Evolutionary conservation across 2,113 vertebrate species (phyloP).

Genomic region (Lamprotornis superbus): DNA sequence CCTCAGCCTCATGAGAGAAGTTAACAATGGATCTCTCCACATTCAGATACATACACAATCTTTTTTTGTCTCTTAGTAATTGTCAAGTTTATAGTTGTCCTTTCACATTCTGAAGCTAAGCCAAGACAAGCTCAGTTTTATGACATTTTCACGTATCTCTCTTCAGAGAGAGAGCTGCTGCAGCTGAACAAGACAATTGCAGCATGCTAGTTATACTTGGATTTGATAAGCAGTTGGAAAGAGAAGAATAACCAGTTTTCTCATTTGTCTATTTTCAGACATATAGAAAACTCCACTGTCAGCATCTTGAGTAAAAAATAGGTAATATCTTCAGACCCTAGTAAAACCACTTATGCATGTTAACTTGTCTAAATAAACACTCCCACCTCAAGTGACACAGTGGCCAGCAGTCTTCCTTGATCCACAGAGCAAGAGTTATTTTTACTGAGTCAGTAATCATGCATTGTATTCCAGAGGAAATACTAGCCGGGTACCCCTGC

Average conservation of each 20-base stretch:
- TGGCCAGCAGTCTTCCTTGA: constrained; percentile 57
- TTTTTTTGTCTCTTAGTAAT: not conserved
- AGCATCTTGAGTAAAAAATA: constrained; percentile 44
- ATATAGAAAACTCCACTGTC: constrained; percentile 42
- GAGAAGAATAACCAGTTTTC: constrained; percentile 6
- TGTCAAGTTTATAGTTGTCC: not conserved
- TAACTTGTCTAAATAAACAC: constrained; percentile 49
- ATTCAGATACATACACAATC: not conserved
- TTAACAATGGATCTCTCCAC: not conserved
- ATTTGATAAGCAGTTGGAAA: not conserved
- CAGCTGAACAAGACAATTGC: constrained; percentile 46
- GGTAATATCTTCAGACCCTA: constrained; percentile 46
- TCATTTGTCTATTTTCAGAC: not conserved
- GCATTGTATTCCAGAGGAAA: constrained; percentile 93
- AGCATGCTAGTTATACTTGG: constrained; percentile 34
- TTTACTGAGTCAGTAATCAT: constrained; percentile 70
- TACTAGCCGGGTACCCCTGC: constrained; percentile 89
- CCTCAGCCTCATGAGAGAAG: not conserved
- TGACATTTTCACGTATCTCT: not conserved
- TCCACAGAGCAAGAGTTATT: constrained; percentile 11
- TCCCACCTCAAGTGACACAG: constrained; percentile 61
- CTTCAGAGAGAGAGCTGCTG: constrained; percentile 33
- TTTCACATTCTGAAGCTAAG: constrained; percentile 30
- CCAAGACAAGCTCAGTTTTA: not conserved
- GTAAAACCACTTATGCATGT: constrained; percentile 40